Percentiles rank a stretch among this genome's conserved stretches.
phyloP scores from a whole-genome alignment of 1,140 invertebrate genomes.

The Lepidurus packardi region DNA sequence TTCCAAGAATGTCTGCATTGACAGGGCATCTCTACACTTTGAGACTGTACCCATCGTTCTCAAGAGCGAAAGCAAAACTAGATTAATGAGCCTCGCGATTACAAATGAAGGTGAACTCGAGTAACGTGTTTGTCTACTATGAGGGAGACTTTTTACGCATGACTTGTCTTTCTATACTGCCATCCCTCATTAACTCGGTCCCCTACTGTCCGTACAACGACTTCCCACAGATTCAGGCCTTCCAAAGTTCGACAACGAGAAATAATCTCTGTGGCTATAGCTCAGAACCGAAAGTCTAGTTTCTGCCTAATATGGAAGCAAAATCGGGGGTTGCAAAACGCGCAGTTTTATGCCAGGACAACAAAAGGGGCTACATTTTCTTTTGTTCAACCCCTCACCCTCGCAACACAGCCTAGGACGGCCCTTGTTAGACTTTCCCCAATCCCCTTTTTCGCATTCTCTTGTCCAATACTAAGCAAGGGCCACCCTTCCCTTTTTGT shows the following conservation, averaged over 20 bases:
- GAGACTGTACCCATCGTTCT: too few relatives aligned
- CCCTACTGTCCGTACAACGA: not conserved
- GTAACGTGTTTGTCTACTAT: not conserved
- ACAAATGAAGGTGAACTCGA: too few relatives aligned
- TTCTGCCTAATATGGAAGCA: not conserved
- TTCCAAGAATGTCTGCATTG: too few relatives aligned
- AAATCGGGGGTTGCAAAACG: not conserved
- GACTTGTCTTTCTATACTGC: not conserved
- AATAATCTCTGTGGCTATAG: not conserved
- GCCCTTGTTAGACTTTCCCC: too few relatives aligned
- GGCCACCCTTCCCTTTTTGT: not conserved
- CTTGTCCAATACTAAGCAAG: slow-evolving; percentile 1
- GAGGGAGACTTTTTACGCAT: not conserved
- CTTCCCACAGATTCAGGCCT: not conserved
- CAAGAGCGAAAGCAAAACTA: too few relatives aligned
- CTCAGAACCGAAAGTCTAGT: not conserved
- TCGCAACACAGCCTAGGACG: not conserved
- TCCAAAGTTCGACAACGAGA: not conserved
- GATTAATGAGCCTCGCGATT: too few relatives aligned
- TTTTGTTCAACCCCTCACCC: not conserved
- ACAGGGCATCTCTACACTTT: too few relatives aligned
- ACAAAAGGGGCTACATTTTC: not conserved
- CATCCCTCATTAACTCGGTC: not conserved
- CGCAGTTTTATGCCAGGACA: not conserved
- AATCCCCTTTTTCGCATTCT: not conserved